Percentiles rank a stretch among this genome's conserved stretches.
phyloP scores from a whole-genome alignment of 2,113 vertebrate species.

The Vidua chalybeata region DNA sequence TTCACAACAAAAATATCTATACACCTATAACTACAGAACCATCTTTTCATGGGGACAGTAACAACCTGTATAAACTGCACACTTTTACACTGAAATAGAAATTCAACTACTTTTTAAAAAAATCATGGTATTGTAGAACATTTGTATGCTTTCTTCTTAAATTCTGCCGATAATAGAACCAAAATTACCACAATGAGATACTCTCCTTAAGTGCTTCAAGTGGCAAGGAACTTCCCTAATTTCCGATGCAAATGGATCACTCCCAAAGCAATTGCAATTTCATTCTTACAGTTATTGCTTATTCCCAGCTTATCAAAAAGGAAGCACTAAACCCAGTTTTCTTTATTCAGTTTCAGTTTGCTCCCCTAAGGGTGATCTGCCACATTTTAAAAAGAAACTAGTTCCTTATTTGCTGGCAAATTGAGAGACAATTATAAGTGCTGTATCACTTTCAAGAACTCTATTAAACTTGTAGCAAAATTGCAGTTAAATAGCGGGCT shows the following conservation, averaged over 20 bases:
- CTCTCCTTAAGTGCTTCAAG: conserved; percentile 51
- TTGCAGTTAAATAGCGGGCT: conserved; percentile 42
- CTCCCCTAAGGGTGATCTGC: conserved; percentile 49
- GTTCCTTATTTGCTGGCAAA: conserved; percentile 64
- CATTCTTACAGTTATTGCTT: conserved; percentile 46
- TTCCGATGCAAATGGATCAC: conserved; percentile 45
- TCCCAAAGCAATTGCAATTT: conserved; percentile 32
- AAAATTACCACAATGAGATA: conserved; percentile 56
- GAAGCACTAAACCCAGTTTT: conserved; percentile 58
- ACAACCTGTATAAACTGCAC: conserved; percentile 56
- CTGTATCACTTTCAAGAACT: conserved; percentile 31
- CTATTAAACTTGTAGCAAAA: conserved; percentile 61
- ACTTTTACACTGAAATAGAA: conserved; percentile 60
- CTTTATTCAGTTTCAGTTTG: conserved; percentile 36
- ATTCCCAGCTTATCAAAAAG: conserved; percentile 41
- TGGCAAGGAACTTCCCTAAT: conserved; percentile 33
- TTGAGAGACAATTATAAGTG: conserved; percentile 18
- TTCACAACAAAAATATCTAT: conserved; percentile 69
- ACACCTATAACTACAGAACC: conserved; percentile 62
- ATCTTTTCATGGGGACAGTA: conserved; percentile 44
- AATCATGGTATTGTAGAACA: conserved; percentile 50
- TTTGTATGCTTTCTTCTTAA: conserved; percentile 13
- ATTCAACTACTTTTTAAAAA: conserved; percentile 34
- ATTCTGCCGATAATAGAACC: conserved; percentile 46
- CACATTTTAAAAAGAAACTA: conserved; percentile 21